phyloP scores from a whole-genome alignment of 2,888 invertebrate genomes.

The Alentia gelatinosa region DNA sequence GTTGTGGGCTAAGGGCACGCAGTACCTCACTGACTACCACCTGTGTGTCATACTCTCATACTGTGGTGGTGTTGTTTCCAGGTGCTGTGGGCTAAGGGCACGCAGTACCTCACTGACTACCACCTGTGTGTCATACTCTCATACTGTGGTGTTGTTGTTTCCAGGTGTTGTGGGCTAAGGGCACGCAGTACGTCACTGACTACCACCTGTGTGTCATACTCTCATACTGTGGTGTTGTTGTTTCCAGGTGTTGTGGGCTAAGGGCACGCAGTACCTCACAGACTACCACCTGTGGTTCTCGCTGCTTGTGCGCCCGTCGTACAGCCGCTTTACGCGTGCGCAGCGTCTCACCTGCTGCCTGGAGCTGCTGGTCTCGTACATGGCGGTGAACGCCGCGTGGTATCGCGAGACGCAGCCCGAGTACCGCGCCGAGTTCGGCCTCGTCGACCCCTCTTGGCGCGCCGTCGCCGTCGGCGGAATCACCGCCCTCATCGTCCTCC shows the following conservation, averaged over 20 bases:
- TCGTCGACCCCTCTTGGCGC: constrained; percentile 77
- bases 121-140: constrained; percentile 70
- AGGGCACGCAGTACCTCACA: constrained; percentile 76
- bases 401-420: constrained; percentile 68
- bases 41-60: too few relatives aligned
- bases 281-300: constrained; percentile 79
- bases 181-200: not conserved
- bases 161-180: constrained; percentile 59
- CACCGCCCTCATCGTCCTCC: constrained; percentile 73
- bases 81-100: constrained; percentile 77
- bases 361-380: constrained; percentile 74
- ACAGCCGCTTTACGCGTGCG: constrained; percentile 77
- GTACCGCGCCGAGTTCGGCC: constrained; percentile 79
- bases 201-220: too few relatives aligned
- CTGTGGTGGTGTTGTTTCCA: too few relatives aligned
- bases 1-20: too few relatives aligned
- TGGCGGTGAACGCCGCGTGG: constrained; percentile 77
- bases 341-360: constrained; percentile 78
- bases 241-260: constrained; percentile 76
- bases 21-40: too few relatives aligned
- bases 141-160: too few relatives aligned
- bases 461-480: constrained; percentile 74
- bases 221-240: too few relatives aligned
- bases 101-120: constrained; percentile 77
- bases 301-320: constrained; percentile 74